phyloP scores from a whole-genome alignment of 2,888 invertebrate species.

The Cryptosula pallasiana region DNA sequence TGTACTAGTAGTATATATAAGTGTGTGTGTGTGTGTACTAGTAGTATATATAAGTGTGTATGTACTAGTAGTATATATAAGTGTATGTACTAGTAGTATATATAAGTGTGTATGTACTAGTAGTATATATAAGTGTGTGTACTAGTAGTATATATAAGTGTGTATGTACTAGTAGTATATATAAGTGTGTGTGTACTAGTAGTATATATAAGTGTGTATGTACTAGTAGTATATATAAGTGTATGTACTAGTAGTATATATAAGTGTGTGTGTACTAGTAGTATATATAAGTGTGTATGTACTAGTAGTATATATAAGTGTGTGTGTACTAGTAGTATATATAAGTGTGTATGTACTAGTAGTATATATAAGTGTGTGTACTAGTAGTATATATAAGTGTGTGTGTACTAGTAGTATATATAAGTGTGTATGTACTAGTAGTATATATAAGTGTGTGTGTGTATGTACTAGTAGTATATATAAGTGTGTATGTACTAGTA shows the following conservation, averaged over 20 bases:
- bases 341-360: neutral
- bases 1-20: no score
- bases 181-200: no score
- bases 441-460: constrained; percentile 38
- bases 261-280: no score
- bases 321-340: neutral
- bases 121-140: neutral
- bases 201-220: no score
- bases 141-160: neutral
- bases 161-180: no score
- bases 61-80: neutral
- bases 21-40: neutral
- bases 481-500: neutral
- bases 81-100: no score
- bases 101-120: neutral
- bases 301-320: no score
- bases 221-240: neutral
- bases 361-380: neutral
- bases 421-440: neutral
- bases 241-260: neutral
- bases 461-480: no score
- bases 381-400: no score
- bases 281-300: constrained; percentile 57
- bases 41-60: neutral
- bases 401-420: neutral